Evolutionary conservation across 2,797 vertebrate species (phyloP).

Genomic region (Scomberomorus guttatus): DNA sequence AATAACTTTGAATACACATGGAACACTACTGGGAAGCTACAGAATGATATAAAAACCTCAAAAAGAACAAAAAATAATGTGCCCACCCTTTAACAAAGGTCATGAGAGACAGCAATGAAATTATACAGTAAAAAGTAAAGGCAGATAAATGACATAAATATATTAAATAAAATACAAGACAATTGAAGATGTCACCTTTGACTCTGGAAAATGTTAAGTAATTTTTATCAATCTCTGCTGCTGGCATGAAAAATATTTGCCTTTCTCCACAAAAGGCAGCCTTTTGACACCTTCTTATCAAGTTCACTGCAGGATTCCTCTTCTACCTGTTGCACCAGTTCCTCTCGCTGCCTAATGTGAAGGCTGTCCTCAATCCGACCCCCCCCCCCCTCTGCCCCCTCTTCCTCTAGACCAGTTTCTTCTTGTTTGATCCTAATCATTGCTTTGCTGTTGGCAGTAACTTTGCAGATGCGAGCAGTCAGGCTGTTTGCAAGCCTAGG

Average conservation of each 20-base stretch:
- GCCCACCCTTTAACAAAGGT: too few species aligned
- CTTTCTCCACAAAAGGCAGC: background rate
- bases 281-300: background rate
- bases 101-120: too few species aligned
- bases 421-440: constrained; percentile 65
- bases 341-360: background rate
- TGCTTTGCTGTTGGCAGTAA: constrained; percentile 42
- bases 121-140: too few species aligned
- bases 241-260: background rate
- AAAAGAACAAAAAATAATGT: too few species aligned
- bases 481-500: constrained; percentile 5
- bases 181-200: too few species aligned
- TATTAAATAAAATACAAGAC: too few species aligned
- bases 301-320: constrained; percentile 19
- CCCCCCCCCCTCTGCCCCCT: background rate
- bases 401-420: constrained; percentile 52
- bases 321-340: constrained; percentile 32
- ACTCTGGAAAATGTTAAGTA: too few species aligned
- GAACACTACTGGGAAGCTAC: too few species aligned
- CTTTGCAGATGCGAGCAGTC: constrained; percentile 34
- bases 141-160: too few species aligned
- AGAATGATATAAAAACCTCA: too few species aligned
- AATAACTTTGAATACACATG: too few species aligned
- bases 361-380: background rate
- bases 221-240: background rate